Percentiles rank a stretch among this genome's conserved stretches.
Conservation (phyloP, 2,797 vertebrate genomes). For the Labeo calbasu region DNA sequence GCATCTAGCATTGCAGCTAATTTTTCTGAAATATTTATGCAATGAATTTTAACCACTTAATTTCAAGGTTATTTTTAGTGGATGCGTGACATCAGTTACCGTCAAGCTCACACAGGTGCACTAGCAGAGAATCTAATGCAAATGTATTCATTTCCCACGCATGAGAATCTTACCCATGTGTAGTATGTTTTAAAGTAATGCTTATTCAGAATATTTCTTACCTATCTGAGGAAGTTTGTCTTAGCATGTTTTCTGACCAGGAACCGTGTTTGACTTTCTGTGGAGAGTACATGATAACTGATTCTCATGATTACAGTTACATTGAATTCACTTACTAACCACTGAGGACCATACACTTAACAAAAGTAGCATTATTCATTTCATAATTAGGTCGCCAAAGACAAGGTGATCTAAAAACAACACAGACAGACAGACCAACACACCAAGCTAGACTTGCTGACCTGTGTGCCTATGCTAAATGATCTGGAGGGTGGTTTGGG, state of each 20-base stretch:
- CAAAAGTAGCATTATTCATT: neutral
- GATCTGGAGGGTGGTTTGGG: constrained; percentile 39
- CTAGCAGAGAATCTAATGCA: neutral
- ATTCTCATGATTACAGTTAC: neutral
- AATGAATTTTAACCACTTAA: neutral
- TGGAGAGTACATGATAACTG: constrained; percentile 22
- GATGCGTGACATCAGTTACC: neutral
- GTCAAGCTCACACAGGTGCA: neutral
- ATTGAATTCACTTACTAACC: neutral
- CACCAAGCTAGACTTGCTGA: constrained; percentile 56
- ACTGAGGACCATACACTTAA: neutral
- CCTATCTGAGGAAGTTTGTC: constrained; percentile 28
- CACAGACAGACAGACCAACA: constrained; percentile 39
- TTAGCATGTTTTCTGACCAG: constrained; percentile 42
- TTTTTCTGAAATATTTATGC: neutral
- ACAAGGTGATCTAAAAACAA: neutral
- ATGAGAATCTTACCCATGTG: neutral
- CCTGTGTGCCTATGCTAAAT: constrained; percentile 20
- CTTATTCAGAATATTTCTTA: constrained; percentile 1
- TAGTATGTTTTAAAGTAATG: neutral
- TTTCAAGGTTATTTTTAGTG: neutral
- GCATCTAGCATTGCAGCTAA: neutral
- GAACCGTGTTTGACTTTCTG: constrained; percentile 38
- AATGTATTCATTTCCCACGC: neutral
- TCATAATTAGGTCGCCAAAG: neutral